Base-by-base conservation (phyloP, 2,113 vertebrate genomes). In the Cromileptes altivelis region DNA sequence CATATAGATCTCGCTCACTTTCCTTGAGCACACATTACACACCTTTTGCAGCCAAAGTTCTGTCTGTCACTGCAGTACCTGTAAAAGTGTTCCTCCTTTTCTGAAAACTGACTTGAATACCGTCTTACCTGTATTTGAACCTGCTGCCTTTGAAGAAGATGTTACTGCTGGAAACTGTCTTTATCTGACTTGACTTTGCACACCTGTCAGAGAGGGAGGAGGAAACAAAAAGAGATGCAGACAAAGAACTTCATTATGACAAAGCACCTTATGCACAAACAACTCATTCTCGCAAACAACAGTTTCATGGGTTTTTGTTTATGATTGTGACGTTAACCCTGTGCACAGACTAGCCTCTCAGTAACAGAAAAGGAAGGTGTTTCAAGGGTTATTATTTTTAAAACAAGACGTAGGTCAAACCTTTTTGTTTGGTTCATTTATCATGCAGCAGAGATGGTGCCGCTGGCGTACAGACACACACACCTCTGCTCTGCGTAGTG, bases 81-180 rank as follows among this genome's bases (percentile, higher is more conserved):
- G 23, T 19, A 21, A 2, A 68, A 33, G 6, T 33, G 1, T 52
- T 23, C 23, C 23, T 42, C 40, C 40, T 27, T 12, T 40, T 47
- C 13, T 62, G 21, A 72, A 68, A 64, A 74, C 13, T 2, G 30
- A 42, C 25, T 55, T 58, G 7, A 81, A 65, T 2, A 42, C 33
- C 5, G 13, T 56, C 87, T 91, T 80, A 99, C 98, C 97, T 99
- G 81, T 98, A 99, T 93, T 98, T 96, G 95, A 98, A 99, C 95
- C 98, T 96, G 92, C 97, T 99, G 88, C 98, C 98, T 95, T 99
- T 99, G 94, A 99, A 99, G 96, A 99, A 98, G 91, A 99, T 97
- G 95, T 98, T 99, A 93, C 97, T 99, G 95, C 98, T 99, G 57
- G 97, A 98, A 88, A 99, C 96, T 0, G 98, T 99, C 93, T 98